These are phyloP conservation scores for Latrodectus geometricus DNA, from an alignment of 1,140 invertebrate species.

Conservation along the genomic window DNA sequence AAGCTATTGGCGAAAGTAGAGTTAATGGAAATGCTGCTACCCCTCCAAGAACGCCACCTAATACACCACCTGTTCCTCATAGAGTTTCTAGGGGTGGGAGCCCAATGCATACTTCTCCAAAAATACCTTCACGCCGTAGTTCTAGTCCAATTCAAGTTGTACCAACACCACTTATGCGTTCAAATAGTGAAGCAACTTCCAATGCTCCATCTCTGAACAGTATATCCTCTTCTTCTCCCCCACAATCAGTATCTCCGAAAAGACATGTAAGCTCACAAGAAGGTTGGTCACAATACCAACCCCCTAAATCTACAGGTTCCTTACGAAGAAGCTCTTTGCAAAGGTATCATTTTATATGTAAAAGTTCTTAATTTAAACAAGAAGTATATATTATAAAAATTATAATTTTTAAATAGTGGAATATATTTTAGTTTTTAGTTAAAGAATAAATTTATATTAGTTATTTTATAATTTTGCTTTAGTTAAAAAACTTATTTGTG, in stretches of 20 bases:
- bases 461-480: no score
- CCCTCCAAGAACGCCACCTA: conserved; percentile 78
- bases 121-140: conserved; percentile 45
- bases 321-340: conserved; percentile 59
- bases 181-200: conserved; percentile 37
- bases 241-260: conserved; percentile 28
- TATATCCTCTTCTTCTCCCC: conserved; percentile 27
- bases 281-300: conserved; percentile 16
- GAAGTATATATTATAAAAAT: neutral
- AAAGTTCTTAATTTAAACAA: neutral
- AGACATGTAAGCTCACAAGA: conserved; percentile 33
- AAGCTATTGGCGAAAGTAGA: conserved; percentile 81
- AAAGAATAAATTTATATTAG: no score
- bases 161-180: conserved; percentile 30
- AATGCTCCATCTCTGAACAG: neutral
- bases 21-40: conserved; percentile 82
- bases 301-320: conserved; percentile 58
- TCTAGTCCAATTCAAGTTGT: conserved; percentile 55
- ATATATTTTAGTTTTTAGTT: no score
- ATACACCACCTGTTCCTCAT: conserved; percentile 67
- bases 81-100: conserved; percentile 75
- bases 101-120: conserved; percentile 70
- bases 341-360: conserved; percentile 19
- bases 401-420: no score
- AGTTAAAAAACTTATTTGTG: no score